Conservation (phyloP, 2,797 vertebrate species). For the Lophura swinhoii region DNA sequence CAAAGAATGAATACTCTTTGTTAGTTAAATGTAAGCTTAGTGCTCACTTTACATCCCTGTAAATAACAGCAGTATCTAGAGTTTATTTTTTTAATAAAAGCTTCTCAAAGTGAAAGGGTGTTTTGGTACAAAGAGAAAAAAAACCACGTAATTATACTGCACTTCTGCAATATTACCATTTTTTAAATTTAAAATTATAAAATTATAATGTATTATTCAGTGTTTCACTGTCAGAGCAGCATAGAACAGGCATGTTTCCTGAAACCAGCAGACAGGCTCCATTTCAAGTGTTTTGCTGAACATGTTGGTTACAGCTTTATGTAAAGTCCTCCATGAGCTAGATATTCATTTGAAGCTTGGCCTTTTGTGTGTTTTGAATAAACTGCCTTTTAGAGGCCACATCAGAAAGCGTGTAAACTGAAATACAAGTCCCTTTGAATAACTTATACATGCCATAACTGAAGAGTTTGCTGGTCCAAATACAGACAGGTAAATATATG, state of each 20-base stretch:
- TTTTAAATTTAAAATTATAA: not conserved
- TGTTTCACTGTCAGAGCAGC: not conserved
- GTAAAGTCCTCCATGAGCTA: slow-evolving; percentile 23
- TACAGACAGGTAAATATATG: not conserved
- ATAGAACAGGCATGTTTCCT: not conserved
- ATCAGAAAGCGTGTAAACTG: not conserved
- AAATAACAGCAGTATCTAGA: not conserved
- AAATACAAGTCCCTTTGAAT: not conserved
- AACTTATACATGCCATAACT: not conserved
- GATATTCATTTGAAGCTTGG: not conserved
- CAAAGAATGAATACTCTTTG: not conserved
- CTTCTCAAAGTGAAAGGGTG: not conserved
- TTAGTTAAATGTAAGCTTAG: not conserved
- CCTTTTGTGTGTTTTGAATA: not conserved
- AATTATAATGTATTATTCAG: not conserved
- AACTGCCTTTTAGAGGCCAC: not conserved
- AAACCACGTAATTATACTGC: not conserved
- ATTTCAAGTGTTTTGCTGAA: slow-evolving; percentile 5
- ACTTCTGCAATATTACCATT: not conserved
- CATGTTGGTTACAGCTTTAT: not conserved
- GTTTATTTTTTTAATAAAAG: not conserved
- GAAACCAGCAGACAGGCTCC: not conserved
- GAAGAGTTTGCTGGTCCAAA: not conserved
- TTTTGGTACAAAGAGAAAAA: not conserved
- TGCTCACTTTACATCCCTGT: not conserved